Evolutionary conservation across 2,113 vertebrate species (phyloP), one percentile per base, ranked within the genome.

Genomic region (Ploceus nigricollis): DNA sequence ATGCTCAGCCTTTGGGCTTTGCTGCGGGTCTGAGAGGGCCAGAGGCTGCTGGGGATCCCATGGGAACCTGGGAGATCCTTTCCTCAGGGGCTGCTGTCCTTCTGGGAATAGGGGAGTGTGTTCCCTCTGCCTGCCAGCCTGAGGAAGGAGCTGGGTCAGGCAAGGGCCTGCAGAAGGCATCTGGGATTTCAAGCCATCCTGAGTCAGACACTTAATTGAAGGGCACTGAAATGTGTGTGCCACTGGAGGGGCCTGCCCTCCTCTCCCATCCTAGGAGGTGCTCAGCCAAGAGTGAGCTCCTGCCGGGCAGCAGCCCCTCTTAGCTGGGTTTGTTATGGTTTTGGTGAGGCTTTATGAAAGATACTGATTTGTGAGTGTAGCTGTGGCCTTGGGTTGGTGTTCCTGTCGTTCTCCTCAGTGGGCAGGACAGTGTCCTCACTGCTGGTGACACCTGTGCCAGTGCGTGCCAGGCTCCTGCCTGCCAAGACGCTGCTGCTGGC

Each of bases 21-120:
- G 71, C 54, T 30, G 37, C 35, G 30, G 57, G 53, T 64, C 45
- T 20, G 35, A 37, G 44, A 6, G 70, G 28, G 35, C 9, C 66
- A 33, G 24, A 51, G 45, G 1, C n/a, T 68, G 58, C 40, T 60
- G 58, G 11, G 0, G 4, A 5, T 78, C 40, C 84, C 1, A 0
- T 37, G 30, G 45, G 54, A 64, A 27, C 48, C 64, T 33, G 6
- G 20, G 14, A 79, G 40, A 51, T 22, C 79, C 37, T 18, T 56
- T 71, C 16, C 30, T 33, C 0, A 1, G 33, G 42, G 68, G 17
- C 8, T 54, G 0, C 56, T 57, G 0, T 0, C 44, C 33, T 33
- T 31, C 28, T 0, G 37, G 61, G 86, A 78, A 24, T 5, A 27
- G n/a, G 45, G 37, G 16, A 79, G 21, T 35, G 37, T 4, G 1